Evolutionary conservation across 1,140 invertebrate genomes (phyloP), one percentile per base, ranked within the genome.

Genomic region (Dolichoris vasculosae): DNA sequence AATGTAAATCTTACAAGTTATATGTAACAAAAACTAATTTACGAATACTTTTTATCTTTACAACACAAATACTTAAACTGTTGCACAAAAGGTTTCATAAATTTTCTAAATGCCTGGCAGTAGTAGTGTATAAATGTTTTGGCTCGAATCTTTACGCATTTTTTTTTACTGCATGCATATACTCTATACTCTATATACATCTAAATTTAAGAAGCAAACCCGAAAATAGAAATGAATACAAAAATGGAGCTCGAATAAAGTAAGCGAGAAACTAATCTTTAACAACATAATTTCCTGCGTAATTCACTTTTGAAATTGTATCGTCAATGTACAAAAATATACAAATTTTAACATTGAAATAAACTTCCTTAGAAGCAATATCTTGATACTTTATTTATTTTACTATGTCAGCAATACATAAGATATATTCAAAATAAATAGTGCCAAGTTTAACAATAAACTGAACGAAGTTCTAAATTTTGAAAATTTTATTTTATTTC

Each of bases 171-270:
- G 38, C 55, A 78, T 69, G 26, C 35, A 20, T 76, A 64, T 67
- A 43, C 26, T 67, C 4, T 78, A 69, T 51, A 46, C 20, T 32
- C 40, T 40, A 11, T 48, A 17, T 30, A 30, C 8, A 26, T 35
- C 2, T n/a, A 32, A n/a, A 38, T 15, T 26, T 23, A 26, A 80
- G 64, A 43, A 35, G 6, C 77, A n/a, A 71, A 77, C 48, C 63
- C 59, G 38, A 86, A 86, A 86, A 86, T 86, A 86, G 85, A 83
- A 69, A 11, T 64, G 71, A 64, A n/a, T n/a, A n/a, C n/a, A n/a
- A n/a, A n/a, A n/a, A 51, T 86, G 73, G 69, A 83, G 35, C 40
- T 76, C 11, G 11, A 4, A 83, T 67, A 8, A 20, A 51, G 3
- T 46, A 35, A 51, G 85, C 81, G 81, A 73, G 81, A 83, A 83